Base-by-base conservation (phyloP, 2,888 invertebrate species). In the Neoascia interrupta region DNA sequence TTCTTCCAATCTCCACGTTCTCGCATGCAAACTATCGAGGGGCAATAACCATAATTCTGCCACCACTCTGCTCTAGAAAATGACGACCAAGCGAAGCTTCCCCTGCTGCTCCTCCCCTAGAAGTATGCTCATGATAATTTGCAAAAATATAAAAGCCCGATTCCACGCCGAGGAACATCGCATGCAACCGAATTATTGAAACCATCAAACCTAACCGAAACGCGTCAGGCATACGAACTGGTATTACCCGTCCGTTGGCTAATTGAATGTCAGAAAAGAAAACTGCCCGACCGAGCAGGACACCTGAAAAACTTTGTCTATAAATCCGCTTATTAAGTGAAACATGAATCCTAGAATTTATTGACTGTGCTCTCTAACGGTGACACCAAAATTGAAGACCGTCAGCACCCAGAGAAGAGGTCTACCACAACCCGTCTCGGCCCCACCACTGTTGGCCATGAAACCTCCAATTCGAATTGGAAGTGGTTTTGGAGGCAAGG, bases 161-260 rank as follows among this genome's bases (percentile, higher is more conserved):
- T n/a, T n/a, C n/a, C n/a, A n/a, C n/a, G n/a, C 23, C 11, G 28
- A 31, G 64, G 36, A 76, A 70, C 76, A 70, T 76, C 70, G 76
- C 70, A 76, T 70, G 16, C 39, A 76, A 76, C 60, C 53, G 36
- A 72, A 66, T 70, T 53, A 54, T 76, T 76, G 56, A 76, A 76
- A 60, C 41, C 60, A 60, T 76, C 64, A 54, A 60, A 70, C 70
- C 63, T 10, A 56, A 75, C 43, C 63, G 23, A 60, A 31, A 39
- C 36, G 36, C n/a, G n/a, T 11, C 3, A 34, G 43, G 41, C 60
- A 56, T n/a, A 72, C 72, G 64, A 76, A 76, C 76, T 76, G 76
- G 76, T 66, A 76, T 64, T 70, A 76, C 72, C 26, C 64, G 72
- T 70, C 56, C 26, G 5, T n/a, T 10, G n/a, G 5, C 6, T 43